Evolutionary conservation across 1,140 invertebrate species (phyloP).

Genomic region (Amyelois transitella): DNA sequence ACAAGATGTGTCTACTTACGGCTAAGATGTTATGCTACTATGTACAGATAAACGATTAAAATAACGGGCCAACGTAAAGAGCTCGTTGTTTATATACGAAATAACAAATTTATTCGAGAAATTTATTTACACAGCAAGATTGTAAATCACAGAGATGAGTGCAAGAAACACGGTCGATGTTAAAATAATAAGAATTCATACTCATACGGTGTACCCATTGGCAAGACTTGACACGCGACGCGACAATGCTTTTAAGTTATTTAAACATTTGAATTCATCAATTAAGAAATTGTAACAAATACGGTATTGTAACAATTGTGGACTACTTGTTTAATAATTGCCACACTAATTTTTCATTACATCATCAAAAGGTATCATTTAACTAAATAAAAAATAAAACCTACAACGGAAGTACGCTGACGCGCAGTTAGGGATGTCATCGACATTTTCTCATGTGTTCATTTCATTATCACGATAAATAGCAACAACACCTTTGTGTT

Average conservation of each 20-base stretch:
- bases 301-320: too few species aligned
- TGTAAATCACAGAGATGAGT: slow-evolving; percentile 68
- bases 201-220: slow-evolving; percentile 35
- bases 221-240: slow-evolving; percentile 36
- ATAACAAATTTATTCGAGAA: slow-evolving; percentile 69
- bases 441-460: slow-evolving; percentile 34
- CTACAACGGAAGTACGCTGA: too few species aligned
- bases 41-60: slow-evolving; percentile 64
- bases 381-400: too few species aligned
- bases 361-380: too few species aligned
- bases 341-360: too few species aligned
- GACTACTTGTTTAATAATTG: too few species aligned
- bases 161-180: slow-evolving; percentile 32
- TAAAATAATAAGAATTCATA: slow-evolving; percentile 29
- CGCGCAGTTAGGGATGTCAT: slow-evolving; percentile 61
- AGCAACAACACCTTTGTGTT: slow-evolving; percentile 61
- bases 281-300: not conserved
- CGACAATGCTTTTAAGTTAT: not conserved
- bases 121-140: slow-evolving; percentile 65
- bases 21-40: slow-evolving; percentile 59
- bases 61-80: slow-evolving; percentile 53
- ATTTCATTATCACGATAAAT: slow-evolving; percentile 47
- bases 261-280: not conserved
- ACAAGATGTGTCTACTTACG: slow-evolving; percentile 69
- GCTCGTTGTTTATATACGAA: slow-evolving; percentile 65